Evolutionary conservation across 2,888 invertebrate species (phyloP).

Genomic region (Hirtodrosophila histrioides): DNA sequence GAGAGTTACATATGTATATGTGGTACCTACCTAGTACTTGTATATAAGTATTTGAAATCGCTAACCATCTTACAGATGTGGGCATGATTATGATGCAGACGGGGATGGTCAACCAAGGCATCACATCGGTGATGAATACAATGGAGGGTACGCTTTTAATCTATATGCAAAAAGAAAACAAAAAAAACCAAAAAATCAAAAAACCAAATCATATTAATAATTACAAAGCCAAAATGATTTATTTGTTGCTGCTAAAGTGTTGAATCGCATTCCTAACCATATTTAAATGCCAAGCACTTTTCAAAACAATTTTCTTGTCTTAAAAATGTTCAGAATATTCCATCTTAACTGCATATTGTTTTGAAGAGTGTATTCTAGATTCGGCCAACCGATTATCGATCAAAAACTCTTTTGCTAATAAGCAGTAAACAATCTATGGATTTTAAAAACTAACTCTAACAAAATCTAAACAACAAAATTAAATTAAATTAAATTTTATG

Average conservation of each 20-base stretch:
- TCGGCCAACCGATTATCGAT: slow-evolving; percentile 36
- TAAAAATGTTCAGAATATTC: no score
- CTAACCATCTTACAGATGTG: slow-evolving; percentile 90
- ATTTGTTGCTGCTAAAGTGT: slow-evolving; percentile 78
- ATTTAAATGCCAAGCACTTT: slow-evolving; percentile 19
- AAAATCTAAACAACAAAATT: slow-evolving; percentile 5
- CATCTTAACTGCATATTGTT: not conserved
- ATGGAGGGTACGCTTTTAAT: slow-evolving; percentile 90
- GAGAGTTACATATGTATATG: slow-evolving; percentile 9
- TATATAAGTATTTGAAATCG: slow-evolving; percentile 52
- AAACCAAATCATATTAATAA: slow-evolving; percentile 38
- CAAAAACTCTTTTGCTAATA: slow-evolving; percentile 4
- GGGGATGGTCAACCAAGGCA: slow-evolving; percentile 96
- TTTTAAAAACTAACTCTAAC: slow-evolving; percentile 13
- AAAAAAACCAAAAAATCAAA: slow-evolving; percentile 16
- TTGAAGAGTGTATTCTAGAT: slow-evolving; percentile 29
- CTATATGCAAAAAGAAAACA: slow-evolving; percentile 21
- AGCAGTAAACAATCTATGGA: slow-evolving; percentile 8
- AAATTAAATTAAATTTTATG: slow-evolving; percentile 12
- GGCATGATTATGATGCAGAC: slow-evolving; percentile 98
- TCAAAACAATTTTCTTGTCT: slow-evolving; percentile 11
- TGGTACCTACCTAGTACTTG: slow-evolving; percentile 36
- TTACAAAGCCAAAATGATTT: slow-evolving; percentile 64
- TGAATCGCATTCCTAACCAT: slow-evolving; percentile 44
- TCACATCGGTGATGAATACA: slow-evolving; percentile 88